A percentile compares a stretch with the other conserved stretches of the same genome.
These are phyloP conservation scores for Syngnathoides biaculeatus DNA, from an alignment of 2,113 vertebrate species.

Conservation along the genomic window DNA sequence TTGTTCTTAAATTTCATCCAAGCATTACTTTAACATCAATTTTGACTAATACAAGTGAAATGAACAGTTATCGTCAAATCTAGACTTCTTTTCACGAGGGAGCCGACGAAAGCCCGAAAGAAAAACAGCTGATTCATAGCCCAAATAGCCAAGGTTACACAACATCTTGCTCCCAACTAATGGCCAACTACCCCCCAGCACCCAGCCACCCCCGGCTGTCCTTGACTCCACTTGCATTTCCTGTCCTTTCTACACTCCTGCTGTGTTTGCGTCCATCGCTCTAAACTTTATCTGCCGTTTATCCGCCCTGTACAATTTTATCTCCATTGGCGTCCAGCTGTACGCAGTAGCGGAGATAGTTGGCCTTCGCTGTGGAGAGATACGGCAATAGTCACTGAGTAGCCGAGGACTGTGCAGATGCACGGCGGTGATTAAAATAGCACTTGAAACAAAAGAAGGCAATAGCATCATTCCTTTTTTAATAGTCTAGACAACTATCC, in stretches of 20 bases:
- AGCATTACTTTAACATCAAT: too few species aligned
- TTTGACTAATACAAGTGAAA: too few species aligned
- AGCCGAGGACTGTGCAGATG: neutral
- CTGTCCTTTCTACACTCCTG: slow-evolving; percentile 23
- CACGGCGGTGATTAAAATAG: neutral
- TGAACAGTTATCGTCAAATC: neutral
- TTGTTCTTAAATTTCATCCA: too few species aligned
- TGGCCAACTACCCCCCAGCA: slow-evolving; percentile 18
- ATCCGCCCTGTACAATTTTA: neutral
- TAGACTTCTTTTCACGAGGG: neutral
- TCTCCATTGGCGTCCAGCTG: slow-evolving; percentile 3
- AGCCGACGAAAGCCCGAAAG: slow-evolving; percentile 6
- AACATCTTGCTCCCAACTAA: slow-evolving; percentile 12
- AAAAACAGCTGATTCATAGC: slow-evolving; percentile 10
- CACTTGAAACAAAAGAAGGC: neutral
- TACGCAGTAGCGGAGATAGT: slow-evolving; percentile 16
- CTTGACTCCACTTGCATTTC: slow-evolving; percentile 15
- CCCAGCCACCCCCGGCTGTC: slow-evolving; percentile 30
- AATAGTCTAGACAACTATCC: neutral
- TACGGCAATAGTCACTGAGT: slow-evolving; percentile 7
- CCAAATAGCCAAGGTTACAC: slow-evolving; percentile 20
- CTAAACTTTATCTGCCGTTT: slow-evolving; percentile 29
- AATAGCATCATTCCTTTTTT: neutral
- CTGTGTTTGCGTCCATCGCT: neutral
- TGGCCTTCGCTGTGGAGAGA: slow-evolving; percentile 31